Percentiles rank a stretch among this genome's conserved stretches.
These are phyloP conservation scores for Strix occidentalis DNA, from an alignment of 2,797 vertebrate genomes.

Conservation along the genomic window DNA sequence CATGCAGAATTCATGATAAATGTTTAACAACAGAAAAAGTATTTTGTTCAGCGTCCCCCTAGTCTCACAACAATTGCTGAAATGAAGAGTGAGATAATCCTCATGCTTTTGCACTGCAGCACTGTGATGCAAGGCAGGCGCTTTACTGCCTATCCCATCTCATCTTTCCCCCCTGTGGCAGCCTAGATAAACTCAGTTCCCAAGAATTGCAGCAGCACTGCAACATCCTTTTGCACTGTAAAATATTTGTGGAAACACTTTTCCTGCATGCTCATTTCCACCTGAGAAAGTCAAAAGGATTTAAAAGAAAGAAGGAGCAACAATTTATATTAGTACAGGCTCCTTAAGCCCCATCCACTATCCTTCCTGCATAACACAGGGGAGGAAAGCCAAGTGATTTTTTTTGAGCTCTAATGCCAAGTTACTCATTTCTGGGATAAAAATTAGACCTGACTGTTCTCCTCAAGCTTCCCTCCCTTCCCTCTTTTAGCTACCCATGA, in stretches of 20 bases:
- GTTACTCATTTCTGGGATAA: background rate
- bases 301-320: background rate
- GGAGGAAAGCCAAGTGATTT: background rate
- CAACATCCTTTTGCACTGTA: background rate
- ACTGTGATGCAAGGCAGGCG: background rate
- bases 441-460: constrained; percentile 22
- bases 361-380: background rate
- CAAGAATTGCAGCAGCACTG: background rate
- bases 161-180: background rate
- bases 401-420: background rate
- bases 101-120: background rate
- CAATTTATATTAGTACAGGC: background rate
- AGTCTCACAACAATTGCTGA: background rate
- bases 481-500: background rate
- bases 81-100: background rate
- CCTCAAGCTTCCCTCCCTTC: background rate
- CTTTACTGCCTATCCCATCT: background rate
- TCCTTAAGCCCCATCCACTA: background rate
- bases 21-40: background rate
- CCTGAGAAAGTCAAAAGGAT: background rate
- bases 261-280: background rate
- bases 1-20: background rate
- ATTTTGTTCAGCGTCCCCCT: background rate
- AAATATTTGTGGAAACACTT: background rate
- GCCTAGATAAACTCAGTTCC: background rate